Base-by-base conservation (phyloP, 2,113 vertebrate genomes). In the Stomatorhinus ivindoensis region DNA sequence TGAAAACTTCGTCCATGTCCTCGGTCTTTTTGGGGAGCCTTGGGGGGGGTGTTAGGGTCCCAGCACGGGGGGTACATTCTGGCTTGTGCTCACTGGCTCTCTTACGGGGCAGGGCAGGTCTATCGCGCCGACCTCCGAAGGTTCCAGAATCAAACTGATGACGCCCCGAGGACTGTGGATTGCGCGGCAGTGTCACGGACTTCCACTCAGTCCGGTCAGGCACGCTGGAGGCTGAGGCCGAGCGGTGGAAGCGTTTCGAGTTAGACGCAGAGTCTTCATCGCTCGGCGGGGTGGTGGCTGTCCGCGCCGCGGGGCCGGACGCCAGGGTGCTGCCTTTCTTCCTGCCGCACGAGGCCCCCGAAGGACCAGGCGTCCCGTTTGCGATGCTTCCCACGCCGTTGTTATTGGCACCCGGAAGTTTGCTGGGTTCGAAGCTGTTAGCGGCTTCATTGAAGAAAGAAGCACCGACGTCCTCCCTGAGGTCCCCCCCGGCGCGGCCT, bases 91-190 rank as follows among this genome's bases (percentile, higher is more conserved):
- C 97, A 0, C 92, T 96, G 0, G 96, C 95, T 51, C 96, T 94
- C 92, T 99, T 99, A 76, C 97, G 97, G 0, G 98, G 98, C 93
- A 99, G 93, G 0, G 97, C 98, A 0, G 98, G 97, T 93, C 98
- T 99, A 35, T 96, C 96, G 0, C 92, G 95, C n/a, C 80, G 95
- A 0, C 96, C 96, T 1, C 96, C 97, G 0, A 98, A 96, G 0
- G 97, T 97, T 88, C 97, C 96, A 0, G 97, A 96, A 90, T 99
- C 97, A 4, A 98, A 97, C 91, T 97, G 97, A 27, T 97, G 97
- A 13, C 46, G 53, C 0, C 51, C 87, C 4, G 96, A 96, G 0
- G 97, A 97, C 92, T 96, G 97, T 73, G 97, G 91, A 91, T 99
- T 97, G 47, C 98, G 96, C 0, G 98, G 98, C 91, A 99, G 96